These are phyloP conservation scores for Sorex araneus DNA, from an alignment of 2,113 vertebrate genomes.

Conservation along the genomic window DNA sequence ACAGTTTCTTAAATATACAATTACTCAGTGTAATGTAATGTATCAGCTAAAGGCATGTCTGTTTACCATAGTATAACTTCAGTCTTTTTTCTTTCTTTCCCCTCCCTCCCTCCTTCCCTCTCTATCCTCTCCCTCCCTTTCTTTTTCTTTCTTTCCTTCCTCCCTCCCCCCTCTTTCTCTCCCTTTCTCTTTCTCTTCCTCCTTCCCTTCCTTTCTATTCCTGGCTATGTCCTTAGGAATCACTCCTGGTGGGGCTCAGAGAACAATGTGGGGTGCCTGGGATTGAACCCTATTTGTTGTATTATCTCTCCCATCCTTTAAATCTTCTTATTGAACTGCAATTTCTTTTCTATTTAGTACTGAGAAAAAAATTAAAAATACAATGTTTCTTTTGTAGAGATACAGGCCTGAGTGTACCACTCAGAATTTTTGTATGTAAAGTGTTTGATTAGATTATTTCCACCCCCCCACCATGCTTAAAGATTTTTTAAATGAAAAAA, in stretches of 20 bases:
- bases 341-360: slow-evolving; percentile 21
- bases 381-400: neutral
- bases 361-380: neutral
- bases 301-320: neutral
- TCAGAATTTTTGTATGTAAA: neutral
- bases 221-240: no score
- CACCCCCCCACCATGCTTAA: neutral
- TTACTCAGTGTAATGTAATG: neutral
- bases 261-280: no score
- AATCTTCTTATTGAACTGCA: neutral
- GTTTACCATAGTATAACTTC: neutral
- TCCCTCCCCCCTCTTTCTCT: no score
- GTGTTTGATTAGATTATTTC: neutral
- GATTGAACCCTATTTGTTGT: no score
- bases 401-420: neutral
- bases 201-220: no score
- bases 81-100: neutral
- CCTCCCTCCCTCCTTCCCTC: no score
- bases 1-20: neutral
- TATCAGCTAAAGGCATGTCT: neutral
- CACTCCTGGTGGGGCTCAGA: no score
- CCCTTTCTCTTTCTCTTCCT: no score
- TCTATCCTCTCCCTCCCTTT: no score
- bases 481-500: slow-evolving; percentile 47
- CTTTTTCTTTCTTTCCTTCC: no score